phyloP scores from a whole-genome alignment of 2,113 vertebrate species.

The Ciconia boyciana region DNA sequence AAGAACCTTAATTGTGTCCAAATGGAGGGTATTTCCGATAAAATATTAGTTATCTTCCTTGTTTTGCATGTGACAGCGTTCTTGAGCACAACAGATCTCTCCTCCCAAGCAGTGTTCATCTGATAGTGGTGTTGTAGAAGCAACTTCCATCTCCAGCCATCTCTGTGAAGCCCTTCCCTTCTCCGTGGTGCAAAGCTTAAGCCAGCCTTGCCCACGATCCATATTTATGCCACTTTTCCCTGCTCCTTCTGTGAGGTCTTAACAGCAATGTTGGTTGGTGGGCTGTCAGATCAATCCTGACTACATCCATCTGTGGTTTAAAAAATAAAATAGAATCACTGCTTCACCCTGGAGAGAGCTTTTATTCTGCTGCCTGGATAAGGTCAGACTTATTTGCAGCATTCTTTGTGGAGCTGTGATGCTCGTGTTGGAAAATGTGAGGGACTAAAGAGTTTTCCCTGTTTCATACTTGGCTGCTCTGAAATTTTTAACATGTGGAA shows the following conservation, averaged over 20 bases:
- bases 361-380: slow-evolving; percentile 6
- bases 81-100: neutral
- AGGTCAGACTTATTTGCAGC: slow-evolving; percentile 2
- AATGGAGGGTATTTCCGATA: neutral
- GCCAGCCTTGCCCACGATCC: neutral
- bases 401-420: neutral
- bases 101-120: neutral
- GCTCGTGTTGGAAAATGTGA: neutral
- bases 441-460: neutral
- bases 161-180: neutral
- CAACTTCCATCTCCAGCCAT: neutral
- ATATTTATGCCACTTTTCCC: neutral
- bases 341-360: neutral
- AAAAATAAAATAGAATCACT: neutral
- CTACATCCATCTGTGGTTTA: neutral
- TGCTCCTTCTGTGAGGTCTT: neutral
- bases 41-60: neutral
- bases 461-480: slow-evolving; percentile 11
- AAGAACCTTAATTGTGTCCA: neutral
- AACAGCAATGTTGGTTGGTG: neutral
- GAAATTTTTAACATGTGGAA: slow-evolving; percentile 17
- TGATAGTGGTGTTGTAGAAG: neutral
- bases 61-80: neutral
- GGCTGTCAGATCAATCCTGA: slow-evolving; percentile 7
- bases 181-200: neutral